Evolutionary conservation across 1,140 invertebrate genomes (phyloP).

Genomic region (Patella vulgata): DNA sequence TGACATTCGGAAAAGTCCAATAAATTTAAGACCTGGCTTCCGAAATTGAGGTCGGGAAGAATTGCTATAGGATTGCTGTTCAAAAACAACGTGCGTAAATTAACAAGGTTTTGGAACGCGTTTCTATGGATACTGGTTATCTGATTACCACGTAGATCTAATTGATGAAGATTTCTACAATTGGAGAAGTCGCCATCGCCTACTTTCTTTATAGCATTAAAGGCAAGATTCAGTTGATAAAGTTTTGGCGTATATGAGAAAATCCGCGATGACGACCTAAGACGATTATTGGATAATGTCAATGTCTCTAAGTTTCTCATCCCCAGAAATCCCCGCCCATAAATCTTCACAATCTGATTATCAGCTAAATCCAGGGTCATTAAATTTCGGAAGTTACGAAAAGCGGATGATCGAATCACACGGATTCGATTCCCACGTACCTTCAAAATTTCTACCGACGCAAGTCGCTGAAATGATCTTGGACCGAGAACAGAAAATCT

Average conservation of each 20-base stretch:
- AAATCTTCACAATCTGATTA: slow-evolving; percentile 74
- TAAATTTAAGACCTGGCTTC: slow-evolving; percentile 66
- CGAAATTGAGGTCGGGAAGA: slow-evolving; percentile 77
- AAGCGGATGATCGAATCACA: slow-evolving; percentile 34
- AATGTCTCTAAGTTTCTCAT: slow-evolving; percentile 62
- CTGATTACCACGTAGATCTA: slow-evolving; percentile 75
- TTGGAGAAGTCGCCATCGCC: slow-evolving; percentile 80
- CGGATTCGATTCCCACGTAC: slow-evolving; percentile 50
- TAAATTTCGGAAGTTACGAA: slow-evolving; percentile 30
- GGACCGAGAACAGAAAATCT: slow-evolving; percentile 37
- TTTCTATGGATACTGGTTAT: slow-evolving; percentile 72
- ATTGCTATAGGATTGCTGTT: slow-evolving; percentile 80
- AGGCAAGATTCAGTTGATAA: slow-evolving; percentile 78
- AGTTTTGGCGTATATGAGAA: slow-evolving; percentile 68
- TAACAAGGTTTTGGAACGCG: slow-evolving; percentile 78
- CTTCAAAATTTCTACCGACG: slow-evolving; percentile 43
- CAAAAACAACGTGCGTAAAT: slow-evolving; percentile 78
- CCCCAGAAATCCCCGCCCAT: slow-evolving; percentile 67
- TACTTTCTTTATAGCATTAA: slow-evolving; percentile 77
- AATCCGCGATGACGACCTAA: slow-evolving; percentile 60
- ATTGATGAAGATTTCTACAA: slow-evolving; percentile 40
- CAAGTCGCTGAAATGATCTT: slow-evolving; percentile 34
- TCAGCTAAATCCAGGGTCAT: slow-evolving; percentile 72
- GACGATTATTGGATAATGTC: slow-evolving; percentile 66
- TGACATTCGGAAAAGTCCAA: slow-evolving; percentile 85